Base-by-base conservation (phyloP, 2,888 invertebrate genomes). In the Exocentrus adspersus region DNA sequence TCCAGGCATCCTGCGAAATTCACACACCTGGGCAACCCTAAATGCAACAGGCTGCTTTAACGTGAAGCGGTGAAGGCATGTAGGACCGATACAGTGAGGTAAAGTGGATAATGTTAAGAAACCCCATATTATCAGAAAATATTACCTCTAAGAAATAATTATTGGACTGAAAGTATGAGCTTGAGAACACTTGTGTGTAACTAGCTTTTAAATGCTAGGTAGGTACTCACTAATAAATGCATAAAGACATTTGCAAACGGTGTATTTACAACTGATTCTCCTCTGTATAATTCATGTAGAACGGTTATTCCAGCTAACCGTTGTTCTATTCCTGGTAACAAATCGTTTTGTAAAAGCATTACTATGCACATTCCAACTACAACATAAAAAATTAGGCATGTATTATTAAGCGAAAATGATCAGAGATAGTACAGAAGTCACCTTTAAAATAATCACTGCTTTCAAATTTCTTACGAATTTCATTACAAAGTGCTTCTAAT, bases 371-470 rank as follows among this genome's bases (percentile, higher is more conserved):
- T 85, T 50, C 89, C 89, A 61, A 89, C 88, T 86, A 71, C 53
- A 83, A 58, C 16, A 57, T 43, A 50, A 17, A 28, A 10, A 32
- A 42, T 37, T 37, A 37, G 10, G 37, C 46, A 24, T 10, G 24
- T 41, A 37, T 30, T n/a, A n/a, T n/a, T n/a, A n/a, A n/a, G n/a
- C n/a, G n/a, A n/a, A n/a, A n/a, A 12, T 9, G 43, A 14, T 19
- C n/a, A 48, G 57, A n/a, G 74, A 77, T 19, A 7, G 30, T 42
- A 45, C 62, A 3, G 50, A 9, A 16, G 6, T 46, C 24, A 89
- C 89, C 84, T 84, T 92, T 93, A 78, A 92, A 94, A 79, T 90
- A 89, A 75, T 94, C 93, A 56, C 89, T 87, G 79, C 90, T 89
- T 17, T 89, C 87, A 80, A 95, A 94, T 72, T 88, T 88, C 78